Evolutionary conservation across 2,888 invertebrate species (phyloP), one percentile per base, ranked within the genome.

Genomic region (Drosophila mimica): DNA sequence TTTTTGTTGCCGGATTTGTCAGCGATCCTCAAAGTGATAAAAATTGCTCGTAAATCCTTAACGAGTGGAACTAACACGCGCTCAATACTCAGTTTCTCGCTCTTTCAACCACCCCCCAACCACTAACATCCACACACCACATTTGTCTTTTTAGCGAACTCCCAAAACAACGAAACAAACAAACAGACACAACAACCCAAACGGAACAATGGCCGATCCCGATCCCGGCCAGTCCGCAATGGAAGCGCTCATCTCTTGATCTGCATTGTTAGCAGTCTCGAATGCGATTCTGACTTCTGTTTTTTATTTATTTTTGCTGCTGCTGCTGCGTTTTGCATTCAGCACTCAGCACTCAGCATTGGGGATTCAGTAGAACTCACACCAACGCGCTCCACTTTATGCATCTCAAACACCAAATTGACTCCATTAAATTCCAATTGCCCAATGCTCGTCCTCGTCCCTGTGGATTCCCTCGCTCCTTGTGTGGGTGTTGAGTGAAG

Each of bases 31-130:
- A 91, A 91, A 92, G 93, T 92, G 92, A 92, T 92, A 92, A 92
- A 93, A 92, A 88, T 92, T 92, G 91, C 93, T 92, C 93, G 93
- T 93, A 92, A 92, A 92, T 92, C 93, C 90, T 92, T 92, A 92
- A 92, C 91, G 91, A 92, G 88, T 91, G 90, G 88, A 90, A 86
- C 90, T 90, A 88, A 88, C 88, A 88, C 91, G 88, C 90, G 88
- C 91, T 89, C 64, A 58, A 53, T 60, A 46, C 46, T 46, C 46
- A 25, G 46, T 46, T 4, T 15, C 46, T 25, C 8, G 46, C 68
- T 58, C 60, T n/a, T 62, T 38, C 63, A 40, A 49, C 52, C 52
- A 43, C 53, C 46, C 58, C 11, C 51, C 17, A 36, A 20, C 58
- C 61, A 34, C 48, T 11, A 38, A 11, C 61, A 43, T 11, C 54